Conservation (phyloP, 2,888 invertebrate genomes). For the Heterodera filipjevi region DNA sequence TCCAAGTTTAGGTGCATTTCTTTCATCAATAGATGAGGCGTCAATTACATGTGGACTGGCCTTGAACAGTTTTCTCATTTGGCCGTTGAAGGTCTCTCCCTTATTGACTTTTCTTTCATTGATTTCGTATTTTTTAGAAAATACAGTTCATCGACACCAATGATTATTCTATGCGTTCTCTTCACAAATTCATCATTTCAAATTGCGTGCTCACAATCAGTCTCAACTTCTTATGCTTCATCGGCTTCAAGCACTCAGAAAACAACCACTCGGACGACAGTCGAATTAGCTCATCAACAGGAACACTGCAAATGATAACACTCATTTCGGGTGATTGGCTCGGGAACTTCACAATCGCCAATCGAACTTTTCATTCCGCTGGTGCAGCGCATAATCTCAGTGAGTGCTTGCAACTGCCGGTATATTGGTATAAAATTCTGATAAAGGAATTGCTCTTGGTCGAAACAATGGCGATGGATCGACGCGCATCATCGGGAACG, state of each 20-base stretch:
- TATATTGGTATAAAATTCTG: no score
- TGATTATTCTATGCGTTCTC: background rate
- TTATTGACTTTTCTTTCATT: background rate
- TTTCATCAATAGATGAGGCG: constrained; percentile 23
- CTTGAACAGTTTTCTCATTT: constrained; percentile 21
- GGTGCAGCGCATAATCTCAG: background rate
- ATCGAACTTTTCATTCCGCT: background rate
- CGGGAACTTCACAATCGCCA: constrained; percentile 3
- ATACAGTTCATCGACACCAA: constrained; percentile 33
- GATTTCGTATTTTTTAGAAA: constrained; percentile 9
- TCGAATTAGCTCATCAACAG: background rate
- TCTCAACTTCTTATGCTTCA: background rate
- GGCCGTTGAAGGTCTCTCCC: constrained; percentile 35
- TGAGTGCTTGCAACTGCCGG: no score
- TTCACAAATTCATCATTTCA: constrained; percentile 9
- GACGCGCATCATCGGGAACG: no score
- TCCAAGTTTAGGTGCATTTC: constrained; percentile 8
- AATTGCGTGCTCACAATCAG: constrained; percentile 15
- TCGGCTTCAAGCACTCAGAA: background rate
- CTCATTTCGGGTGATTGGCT: background rate
- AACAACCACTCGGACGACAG: background rate
- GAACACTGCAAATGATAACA: background rate
- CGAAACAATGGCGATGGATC: background rate
- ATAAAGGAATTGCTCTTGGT: background rate
- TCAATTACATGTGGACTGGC: constrained; percentile 28